phyloP scores from a whole-genome alignment of 2,888 invertebrate genomes.

The Hemicrepidius hirtus region DNA sequence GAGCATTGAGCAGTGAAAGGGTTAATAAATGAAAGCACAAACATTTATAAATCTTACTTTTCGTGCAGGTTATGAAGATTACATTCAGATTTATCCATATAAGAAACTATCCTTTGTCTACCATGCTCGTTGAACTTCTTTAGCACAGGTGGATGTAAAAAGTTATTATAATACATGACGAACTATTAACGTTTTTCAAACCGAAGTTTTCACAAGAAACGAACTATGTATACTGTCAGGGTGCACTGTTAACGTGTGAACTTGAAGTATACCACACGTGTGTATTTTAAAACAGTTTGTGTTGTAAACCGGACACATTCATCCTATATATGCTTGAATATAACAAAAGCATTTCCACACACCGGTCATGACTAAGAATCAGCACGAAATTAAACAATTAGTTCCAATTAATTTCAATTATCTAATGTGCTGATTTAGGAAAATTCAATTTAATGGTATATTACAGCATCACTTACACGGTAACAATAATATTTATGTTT shows the following conservation, averaged over 20 bases:
- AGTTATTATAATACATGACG: constrained; percentile 70
- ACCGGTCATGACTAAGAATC: constrained; percentile 40
- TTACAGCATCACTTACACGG: too few species aligned
- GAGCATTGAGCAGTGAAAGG: too few species aligned
- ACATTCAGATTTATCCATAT: constrained; percentile 67
- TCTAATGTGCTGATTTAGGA: neutral
- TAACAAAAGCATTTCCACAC: constrained; percentile 35
- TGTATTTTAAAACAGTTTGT: constrained; percentile 13
- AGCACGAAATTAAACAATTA: constrained; percentile 38
- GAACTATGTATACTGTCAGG: too few species aligned
- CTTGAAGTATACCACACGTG: constrained; percentile 2
- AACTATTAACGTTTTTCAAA: neutral
- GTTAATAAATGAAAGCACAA: too few species aligned
- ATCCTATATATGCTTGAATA: constrained; percentile 6
- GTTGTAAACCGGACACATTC: constrained; percentile 15
- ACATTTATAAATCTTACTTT: constrained; percentile 21
- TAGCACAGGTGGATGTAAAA: constrained; percentile 68
- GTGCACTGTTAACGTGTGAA: neutral
- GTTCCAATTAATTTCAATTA: constrained; percentile 21
- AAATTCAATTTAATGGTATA: constrained; percentile 10
- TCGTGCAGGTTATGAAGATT: constrained; percentile 60
- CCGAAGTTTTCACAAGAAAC: neutral
- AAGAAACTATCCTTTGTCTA: constrained; percentile 64
- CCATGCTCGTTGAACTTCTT: constrained; percentile 66
- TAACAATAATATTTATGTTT: too few species aligned